Base-by-base conservation (phyloP, 2,113 vertebrate species). In the Zeus faber region DNA sequence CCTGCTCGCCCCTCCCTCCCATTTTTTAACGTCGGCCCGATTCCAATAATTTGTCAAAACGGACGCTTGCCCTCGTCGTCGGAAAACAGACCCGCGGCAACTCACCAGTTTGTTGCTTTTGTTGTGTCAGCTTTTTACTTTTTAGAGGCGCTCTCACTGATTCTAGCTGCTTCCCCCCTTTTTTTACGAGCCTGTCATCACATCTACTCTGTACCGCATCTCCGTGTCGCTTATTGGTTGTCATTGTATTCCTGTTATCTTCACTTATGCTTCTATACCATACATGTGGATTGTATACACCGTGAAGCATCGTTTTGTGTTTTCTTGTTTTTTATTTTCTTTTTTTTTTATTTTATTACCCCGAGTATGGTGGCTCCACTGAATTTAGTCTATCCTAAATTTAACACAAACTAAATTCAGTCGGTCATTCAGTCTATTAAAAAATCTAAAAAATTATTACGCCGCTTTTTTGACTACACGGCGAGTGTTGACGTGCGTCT, bases 161-260 rank as follows among this genome's bases (percentile, higher is more conserved):
- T 80, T 76, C 6, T 37, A 85, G 78, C 85, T 83, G 85, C 85
- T 87, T 87, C 80, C 83, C n/a, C n/a, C n/a, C n/a, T n/a, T n/a
- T n/a, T 76, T 80, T 82, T 84, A 79, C 78, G 75, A 85, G 78
- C 83, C 81, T 85, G 79, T 84, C 85, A 87, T 87, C 83, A 85
- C 81, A 85, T 84, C 83, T 84, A 85, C 72, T 84, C 68, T 80
- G 76, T 83, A 84, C 49, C 63, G 85, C 85, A 85, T 85, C 82
- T 83, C 47, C 82, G 82, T 85, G 80, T 85, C 69, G 86, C 86
- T 86, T 85, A 84, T 79, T 80, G 84, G 78, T 85, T 82, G 83
- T 84, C 84, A 82, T 85, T 18, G 76, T 86, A 80, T 67, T 63
- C 77, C 62, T 80, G 75, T 85, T n/a, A 77, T 81, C 63, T 76